Conservation (phyloP, 2,113 vertebrate genomes). For the Xenotilapia flavipinnis region DNA sequence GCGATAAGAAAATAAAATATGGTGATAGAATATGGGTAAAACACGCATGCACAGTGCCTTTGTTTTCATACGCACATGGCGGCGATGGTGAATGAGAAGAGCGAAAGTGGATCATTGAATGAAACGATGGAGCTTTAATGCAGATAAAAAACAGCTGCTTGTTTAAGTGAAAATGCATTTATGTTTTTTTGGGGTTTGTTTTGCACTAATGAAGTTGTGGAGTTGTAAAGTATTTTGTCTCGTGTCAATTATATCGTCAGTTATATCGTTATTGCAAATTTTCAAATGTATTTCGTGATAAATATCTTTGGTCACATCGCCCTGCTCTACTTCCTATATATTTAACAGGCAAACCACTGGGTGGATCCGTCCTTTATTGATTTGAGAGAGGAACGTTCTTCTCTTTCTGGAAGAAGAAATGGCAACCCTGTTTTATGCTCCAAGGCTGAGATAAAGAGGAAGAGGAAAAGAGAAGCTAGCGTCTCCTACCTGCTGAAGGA, state of each 20-base stretch:
- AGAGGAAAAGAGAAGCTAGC: conserved; percentile 60
- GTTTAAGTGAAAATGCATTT: fast-evolving
- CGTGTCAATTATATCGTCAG: too few species aligned
- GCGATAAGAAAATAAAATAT: not conserved
- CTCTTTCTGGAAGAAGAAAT: conserved; percentile 24
- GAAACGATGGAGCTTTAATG: not conserved
- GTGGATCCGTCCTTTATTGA: conserved; percentile 78
- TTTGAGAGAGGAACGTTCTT: conserved; percentile 46
- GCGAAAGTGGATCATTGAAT: fast-evolving
- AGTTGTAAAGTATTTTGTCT: not conserved
- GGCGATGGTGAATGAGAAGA: fast-evolving
- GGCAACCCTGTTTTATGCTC: conserved; percentile 11
- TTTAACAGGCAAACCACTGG: conserved; percentile 65
- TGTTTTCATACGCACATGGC: too few species aligned
- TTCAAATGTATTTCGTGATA: not conserved
- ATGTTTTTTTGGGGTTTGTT: not conserved
- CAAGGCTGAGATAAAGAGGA: conserved; percentile 49
- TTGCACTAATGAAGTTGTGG: not conserved
- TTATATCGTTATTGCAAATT: fast-evolving
- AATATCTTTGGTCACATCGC: fast-evolving
- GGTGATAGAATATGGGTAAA: not conserved
- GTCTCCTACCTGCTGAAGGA: not conserved
- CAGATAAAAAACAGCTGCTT: not conserved
- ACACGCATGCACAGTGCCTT: fast-evolving
- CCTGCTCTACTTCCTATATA: not conserved